Evolutionary conservation across 2,888 invertebrate genomes (phyloP).

Genomic region (Aphodius granarius): DNA sequence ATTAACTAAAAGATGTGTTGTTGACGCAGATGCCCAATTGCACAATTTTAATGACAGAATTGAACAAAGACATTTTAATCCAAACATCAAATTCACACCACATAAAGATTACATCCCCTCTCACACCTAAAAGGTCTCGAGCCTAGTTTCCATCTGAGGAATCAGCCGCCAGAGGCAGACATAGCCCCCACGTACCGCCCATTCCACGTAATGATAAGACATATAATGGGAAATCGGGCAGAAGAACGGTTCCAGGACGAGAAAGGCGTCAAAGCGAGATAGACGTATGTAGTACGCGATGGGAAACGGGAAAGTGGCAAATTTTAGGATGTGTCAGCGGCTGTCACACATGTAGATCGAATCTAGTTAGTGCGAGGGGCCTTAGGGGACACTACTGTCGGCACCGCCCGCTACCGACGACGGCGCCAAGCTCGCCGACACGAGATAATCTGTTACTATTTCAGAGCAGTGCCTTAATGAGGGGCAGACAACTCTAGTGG

Average conservation of each 20-base stretch:
- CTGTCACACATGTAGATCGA: slow-evolving; percentile 41
- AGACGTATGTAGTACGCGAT: background rate
- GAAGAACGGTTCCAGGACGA: background rate
- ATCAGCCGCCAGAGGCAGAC: background rate
- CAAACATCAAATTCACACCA: too few species aligned
- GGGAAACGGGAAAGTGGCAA: slow-evolving; percentile 30
- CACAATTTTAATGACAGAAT: too few species aligned
- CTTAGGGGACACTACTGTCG: slow-evolving; percentile 29
- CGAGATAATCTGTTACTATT: slow-evolving; percentile 11
- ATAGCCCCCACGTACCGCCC: background rate
- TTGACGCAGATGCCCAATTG: too few species aligned
- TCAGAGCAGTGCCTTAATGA: slow-evolving; percentile 5
- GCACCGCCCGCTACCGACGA: slow-evolving; percentile 1
- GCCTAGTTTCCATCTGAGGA: too few species aligned
- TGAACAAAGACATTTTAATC: too few species aligned
- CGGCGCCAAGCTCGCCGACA: background rate
- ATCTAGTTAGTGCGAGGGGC: slow-evolving; percentile 38
- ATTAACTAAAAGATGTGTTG: too few species aligned
- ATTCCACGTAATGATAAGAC: background rate
- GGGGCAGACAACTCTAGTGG: slow-evolving; percentile 2
- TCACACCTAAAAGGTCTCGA: too few species aligned
- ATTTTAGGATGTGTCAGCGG: slow-evolving; percentile 42
- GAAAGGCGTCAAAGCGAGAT: background rate
- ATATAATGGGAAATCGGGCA: background rate
- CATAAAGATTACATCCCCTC: too few species aligned